Conservation (phyloP, 2,113 vertebrate genomes). For the Aegotheles bennettii region DNA sequence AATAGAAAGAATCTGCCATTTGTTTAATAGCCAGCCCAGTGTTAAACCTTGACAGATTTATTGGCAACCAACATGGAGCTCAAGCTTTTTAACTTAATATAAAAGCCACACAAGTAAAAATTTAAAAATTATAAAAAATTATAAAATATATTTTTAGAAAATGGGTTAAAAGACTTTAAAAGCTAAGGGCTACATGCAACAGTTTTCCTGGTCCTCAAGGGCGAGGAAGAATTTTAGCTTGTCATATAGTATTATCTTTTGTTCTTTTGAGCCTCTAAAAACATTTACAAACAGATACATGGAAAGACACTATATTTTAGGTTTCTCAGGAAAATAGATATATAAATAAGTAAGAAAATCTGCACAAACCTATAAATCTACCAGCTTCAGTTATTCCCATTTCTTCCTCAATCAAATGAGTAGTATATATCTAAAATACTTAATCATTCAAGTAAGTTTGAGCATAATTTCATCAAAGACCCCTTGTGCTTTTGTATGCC, state of each 20-base stretch:
- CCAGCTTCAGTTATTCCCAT: neutral
- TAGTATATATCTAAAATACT: neutral
- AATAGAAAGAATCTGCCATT: too few relatives aligned
- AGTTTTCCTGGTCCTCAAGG: neutral
- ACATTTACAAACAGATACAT: neutral
- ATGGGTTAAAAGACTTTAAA: neutral
- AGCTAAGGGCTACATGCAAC: neutral
- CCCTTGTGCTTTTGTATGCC: neutral
- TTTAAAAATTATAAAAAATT: neutral
- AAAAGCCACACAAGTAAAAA: neutral
- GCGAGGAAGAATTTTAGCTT: neutral
- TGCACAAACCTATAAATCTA: neutral
- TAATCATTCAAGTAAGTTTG: neutral
- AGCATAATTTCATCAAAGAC: neutral
- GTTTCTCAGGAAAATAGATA: neutral
- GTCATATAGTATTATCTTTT: neutral
- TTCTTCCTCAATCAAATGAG: neutral
- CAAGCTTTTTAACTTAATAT: too few relatives aligned
- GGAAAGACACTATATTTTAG: neutral
- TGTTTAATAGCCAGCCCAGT: too few relatives aligned
- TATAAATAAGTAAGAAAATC: neutral
- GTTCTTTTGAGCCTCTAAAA: neutral
- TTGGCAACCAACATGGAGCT: too few relatives aligned
- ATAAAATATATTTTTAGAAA: neutral
- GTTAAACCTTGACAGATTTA: too few relatives aligned